phyloP scores from a whole-genome alignment of 1,140 invertebrate species.

The Cydia amplana region DNA sequence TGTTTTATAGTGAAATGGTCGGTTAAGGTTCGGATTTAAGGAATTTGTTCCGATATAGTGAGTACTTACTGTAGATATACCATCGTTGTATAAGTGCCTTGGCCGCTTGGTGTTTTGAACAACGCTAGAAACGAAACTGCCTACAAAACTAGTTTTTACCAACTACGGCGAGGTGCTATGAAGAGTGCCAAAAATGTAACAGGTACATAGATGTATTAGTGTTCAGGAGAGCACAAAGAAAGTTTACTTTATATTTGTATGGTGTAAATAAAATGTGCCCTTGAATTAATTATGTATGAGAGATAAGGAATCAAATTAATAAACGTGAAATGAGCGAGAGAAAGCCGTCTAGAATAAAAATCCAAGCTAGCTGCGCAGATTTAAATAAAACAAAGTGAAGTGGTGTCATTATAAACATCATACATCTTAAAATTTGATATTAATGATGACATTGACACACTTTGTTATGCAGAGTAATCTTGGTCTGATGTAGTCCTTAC shows the following conservation, averaged over 20 bases:
- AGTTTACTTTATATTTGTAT: conserved; percentile 32
- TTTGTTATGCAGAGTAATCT: no score
- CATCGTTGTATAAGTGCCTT: conserved; percentile 29
- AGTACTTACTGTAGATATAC: conserved; percentile 27
- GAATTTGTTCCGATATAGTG: conserved; percentile 17
- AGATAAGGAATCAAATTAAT: neutral
- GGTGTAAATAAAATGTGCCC: conserved; percentile 23
- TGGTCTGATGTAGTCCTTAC: no score
- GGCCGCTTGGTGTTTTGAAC: conserved; percentile 2
- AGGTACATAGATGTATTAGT: conserved; percentile 36
- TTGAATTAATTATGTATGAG: neutral
- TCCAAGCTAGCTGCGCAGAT: no score
- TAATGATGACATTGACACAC: no score
- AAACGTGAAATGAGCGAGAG: neutral
- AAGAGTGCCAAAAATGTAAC: conserved; percentile 43
- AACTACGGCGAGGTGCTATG: conserved; percentile 20
- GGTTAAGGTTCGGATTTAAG: conserved; percentile 27
- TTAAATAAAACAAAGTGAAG: no score
- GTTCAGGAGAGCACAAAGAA: conserved; percentile 38
- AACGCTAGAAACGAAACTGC: conserved; percentile 4
- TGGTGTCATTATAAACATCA: no score
- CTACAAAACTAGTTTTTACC: conserved; percentile 5
- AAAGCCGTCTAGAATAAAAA: neutral
- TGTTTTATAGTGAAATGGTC: conserved; percentile 30
- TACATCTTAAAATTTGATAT: no score